phyloP scores from a whole-genome alignment of 2,797 vertebrate genomes.

The Xiphorhynchus erythropygius region DNA sequence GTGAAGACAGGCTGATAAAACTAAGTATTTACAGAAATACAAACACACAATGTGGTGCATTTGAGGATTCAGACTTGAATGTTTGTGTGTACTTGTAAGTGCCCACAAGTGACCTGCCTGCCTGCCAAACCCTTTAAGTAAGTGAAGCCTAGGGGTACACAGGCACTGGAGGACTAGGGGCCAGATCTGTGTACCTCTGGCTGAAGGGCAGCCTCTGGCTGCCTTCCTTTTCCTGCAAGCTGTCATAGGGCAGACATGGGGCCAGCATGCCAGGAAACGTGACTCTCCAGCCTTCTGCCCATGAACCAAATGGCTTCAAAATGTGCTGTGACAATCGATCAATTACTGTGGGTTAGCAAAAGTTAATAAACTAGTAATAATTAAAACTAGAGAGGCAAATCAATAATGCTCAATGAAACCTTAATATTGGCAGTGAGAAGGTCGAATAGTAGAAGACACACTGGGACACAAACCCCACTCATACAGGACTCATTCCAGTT shows the following conservation, averaged over 20 bases:
- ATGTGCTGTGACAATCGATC: background rate
- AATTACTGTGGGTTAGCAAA: background rate
- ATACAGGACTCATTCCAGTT: background rate
- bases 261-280: background rate
- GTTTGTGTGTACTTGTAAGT: background rate
- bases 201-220: background rate
- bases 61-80: background rate
- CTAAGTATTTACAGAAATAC: background rate
- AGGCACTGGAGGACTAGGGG: background rate
- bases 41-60: accelerated
- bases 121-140: background rate
- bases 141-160: background rate
- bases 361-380: background rate
- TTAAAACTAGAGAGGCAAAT: background rate
- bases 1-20: background rate
- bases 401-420: background rate
- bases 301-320: background rate
- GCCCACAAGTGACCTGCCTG: background rate
- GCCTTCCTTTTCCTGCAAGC: background rate
- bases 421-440: background rate
- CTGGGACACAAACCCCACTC: background rate
- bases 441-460: background rate
- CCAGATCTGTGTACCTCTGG: background rate
- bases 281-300: background rate
- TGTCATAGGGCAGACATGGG: background rate